A percentile compares a stretch with the other conserved stretches of the same genome.
Conservation (phyloP, 2,888 invertebrate species). For the Clepsis dumicolana region DNA sequence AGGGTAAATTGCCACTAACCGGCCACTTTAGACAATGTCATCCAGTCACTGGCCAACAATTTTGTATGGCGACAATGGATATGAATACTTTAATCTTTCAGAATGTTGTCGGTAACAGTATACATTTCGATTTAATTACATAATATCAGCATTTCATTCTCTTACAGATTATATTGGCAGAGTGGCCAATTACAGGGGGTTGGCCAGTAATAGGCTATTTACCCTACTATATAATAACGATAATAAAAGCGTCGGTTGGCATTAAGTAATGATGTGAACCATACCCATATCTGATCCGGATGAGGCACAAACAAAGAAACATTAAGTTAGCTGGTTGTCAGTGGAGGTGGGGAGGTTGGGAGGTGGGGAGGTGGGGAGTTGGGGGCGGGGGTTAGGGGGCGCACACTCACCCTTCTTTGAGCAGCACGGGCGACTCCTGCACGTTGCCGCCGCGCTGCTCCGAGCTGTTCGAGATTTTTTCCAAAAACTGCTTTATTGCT, state of each 20-base stretch:
- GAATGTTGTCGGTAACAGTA: too few species aligned
- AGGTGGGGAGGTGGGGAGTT: not conserved
- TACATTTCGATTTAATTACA: too few species aligned
- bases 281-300: slow-evolving; percentile 79
- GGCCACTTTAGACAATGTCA: too few species aligned
- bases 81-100: too few species aligned
- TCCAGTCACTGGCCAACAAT: too few species aligned
- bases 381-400: not conserved
- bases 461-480: slow-evolving; percentile 94
- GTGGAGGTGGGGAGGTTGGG: not conserved
- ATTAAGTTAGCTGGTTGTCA: slow-evolving; percentile 31
- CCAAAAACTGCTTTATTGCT: slow-evolving; percentile 94
- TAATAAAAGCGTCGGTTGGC: slow-evolving; percentile 13
- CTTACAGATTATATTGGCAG: too few species aligned
- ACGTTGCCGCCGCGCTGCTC: slow-evolving; percentile 87
- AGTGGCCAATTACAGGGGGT: too few species aligned
- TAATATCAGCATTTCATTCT: too few species aligned
- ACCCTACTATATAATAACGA: not conserved
- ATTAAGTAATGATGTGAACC: slow-evolving; percentile 50
- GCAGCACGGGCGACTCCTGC: slow-evolving; percentile 91
- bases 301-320: slow-evolving; percentile 60
- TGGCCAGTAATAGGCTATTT: too few species aligned
- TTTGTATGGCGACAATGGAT: too few species aligned
- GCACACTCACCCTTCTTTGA: slow-evolving; percentile 95
- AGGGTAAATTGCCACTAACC: too few species aligned